Base-by-base conservation (phyloP, 2,888 invertebrate species). In the Hermodice carunculata region DNA sequence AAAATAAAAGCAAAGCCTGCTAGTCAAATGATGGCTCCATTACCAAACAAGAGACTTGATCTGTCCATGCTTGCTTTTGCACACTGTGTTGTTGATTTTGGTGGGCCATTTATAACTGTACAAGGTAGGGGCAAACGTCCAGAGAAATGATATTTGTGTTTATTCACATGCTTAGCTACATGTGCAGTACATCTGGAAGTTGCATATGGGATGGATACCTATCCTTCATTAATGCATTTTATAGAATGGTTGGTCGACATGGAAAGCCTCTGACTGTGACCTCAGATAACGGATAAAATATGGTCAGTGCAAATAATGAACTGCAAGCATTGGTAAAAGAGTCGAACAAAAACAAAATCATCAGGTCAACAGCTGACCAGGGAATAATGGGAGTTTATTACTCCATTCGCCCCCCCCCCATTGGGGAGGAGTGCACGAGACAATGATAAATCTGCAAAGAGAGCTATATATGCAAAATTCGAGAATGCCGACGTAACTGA, bases 111-210 rank as follows among this genome's bases (percentile, higher is more conserved):
- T 19, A 26, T 51, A 17, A 57, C 42, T 11, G 34, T 37, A 11
- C 69, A 72, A 54, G 69, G 70, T 2, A 52, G 72, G 40, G 70
- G 67, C 26, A 70, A 67, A 37, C 6, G 29, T 8, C 40, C 59
- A n/a, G 28, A 57, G 11, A 74, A 74, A 43, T 19, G 69, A 29
- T 74, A 73, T 44, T 34, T 71, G 24, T 64, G 63, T 54, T 40
- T 69, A 22, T 63, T 68, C 37, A 67, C 64, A 5, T 74, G 74
- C 58, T 24, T 74, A n/a, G 37, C 31, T 6, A 54, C 64, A 11
- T 31, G 75, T 43, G 73, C 75, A 11, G 71, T 62, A 22, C 62
- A 62, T 48, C 37, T 62, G 17, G 62, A 62, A 26, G 17, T 62
- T n/a, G 59, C 62, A n/a, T 61, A 29, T 28, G 61, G 29, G 31